Conservation (phyloP, 2,888 invertebrate species). For the Dynastes tityus region DNA sequence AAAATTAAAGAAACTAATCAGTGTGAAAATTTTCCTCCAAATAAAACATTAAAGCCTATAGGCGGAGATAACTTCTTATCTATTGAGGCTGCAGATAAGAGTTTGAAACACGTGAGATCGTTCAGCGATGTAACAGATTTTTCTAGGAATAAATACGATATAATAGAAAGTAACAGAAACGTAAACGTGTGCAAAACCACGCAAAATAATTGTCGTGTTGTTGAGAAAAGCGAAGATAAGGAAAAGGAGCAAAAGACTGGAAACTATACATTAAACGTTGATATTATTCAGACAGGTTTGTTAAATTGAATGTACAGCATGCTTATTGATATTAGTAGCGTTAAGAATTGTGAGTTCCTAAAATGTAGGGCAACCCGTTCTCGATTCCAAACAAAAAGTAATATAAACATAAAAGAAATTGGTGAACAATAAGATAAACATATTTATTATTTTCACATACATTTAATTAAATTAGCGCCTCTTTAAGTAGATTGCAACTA, state of each 20-base stretch:
- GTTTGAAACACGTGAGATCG: slow-evolving; percentile 66
- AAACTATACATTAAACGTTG: slow-evolving; percentile 71
- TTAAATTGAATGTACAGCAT: background rate
- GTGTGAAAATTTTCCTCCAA: slow-evolving; percentile 8
- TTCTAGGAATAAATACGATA: slow-evolving; percentile 54
- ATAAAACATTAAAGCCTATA: slow-evolving; percentile 35
- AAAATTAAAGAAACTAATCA: slow-evolving; percentile 31
- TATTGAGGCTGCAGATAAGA: slow-evolving; percentile 48
- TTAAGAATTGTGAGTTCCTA: too few species aligned
- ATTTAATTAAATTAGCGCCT: too few species aligned
- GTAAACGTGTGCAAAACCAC: slow-evolving; percentile 1
- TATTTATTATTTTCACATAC: too few species aligned
- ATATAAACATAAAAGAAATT: too few species aligned
- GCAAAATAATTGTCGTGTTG: slow-evolving; percentile 27
- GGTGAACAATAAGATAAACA: too few species aligned
- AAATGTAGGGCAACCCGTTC: too few species aligned
- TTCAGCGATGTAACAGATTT: slow-evolving; percentile 67
- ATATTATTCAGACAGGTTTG: slow-evolving; percentile 79
- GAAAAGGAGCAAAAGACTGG: slow-evolving; percentile 63
- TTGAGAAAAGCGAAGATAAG: slow-evolving; percentile 53
- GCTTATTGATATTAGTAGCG: too few species aligned
- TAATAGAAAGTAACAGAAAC: slow-evolving; percentile 41
- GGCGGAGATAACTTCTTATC: slow-evolving; percentile 51
- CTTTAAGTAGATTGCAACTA: too few species aligned
- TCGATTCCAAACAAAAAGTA: too few species aligned